Evolutionary conservation across 2,888 invertebrate genomes (phyloP).

Genomic region (Argyresthia albistria): DNA sequence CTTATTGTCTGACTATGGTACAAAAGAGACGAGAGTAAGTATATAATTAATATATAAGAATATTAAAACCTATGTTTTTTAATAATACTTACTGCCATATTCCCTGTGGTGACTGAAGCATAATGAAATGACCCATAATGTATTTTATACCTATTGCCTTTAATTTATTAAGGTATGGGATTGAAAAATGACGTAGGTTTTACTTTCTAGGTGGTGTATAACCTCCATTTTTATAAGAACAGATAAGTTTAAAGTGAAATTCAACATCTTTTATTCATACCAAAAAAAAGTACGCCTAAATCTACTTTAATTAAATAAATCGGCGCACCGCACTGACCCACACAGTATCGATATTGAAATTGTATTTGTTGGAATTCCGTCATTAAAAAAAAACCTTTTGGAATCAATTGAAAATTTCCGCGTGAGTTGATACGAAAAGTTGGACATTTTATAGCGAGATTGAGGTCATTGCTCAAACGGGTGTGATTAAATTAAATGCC

Average conservation of each 20-base stretch:
- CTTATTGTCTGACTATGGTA: not conserved
- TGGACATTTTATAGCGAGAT: slow-evolving; percentile 19
- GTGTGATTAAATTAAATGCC: slow-evolving; percentile 29
- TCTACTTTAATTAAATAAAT: slow-evolving; percentile 4
- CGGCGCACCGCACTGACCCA: slow-evolving; percentile 8
- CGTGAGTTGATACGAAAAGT: slow-evolving; percentile 25
- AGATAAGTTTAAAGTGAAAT: not conserved
- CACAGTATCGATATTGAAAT: slow-evolving; percentile 20
- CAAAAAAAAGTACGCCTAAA: not conserved
- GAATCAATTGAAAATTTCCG: slow-evolving; percentile 39
- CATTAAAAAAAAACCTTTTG: slow-evolving; percentile 31
- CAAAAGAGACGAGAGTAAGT: too few species aligned
- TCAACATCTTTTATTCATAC: not conserved
- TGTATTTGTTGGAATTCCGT: slow-evolving; percentile 23
- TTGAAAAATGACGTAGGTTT: too few species aligned
- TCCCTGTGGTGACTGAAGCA: too few species aligned
- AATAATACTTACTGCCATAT: too few species aligned
- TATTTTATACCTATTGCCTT: too few species aligned
- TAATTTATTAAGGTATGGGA: too few species aligned
- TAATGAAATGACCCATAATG: too few species aligned
- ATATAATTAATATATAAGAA: too few species aligned
- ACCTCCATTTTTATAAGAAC: not conserved
- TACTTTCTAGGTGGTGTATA: too few species aligned
- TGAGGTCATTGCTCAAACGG: slow-evolving; percentile 26
- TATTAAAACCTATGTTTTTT: too few species aligned